Conservation (phyloP, 1,140 invertebrate species). For the Scaptomyza montana region DNA sequence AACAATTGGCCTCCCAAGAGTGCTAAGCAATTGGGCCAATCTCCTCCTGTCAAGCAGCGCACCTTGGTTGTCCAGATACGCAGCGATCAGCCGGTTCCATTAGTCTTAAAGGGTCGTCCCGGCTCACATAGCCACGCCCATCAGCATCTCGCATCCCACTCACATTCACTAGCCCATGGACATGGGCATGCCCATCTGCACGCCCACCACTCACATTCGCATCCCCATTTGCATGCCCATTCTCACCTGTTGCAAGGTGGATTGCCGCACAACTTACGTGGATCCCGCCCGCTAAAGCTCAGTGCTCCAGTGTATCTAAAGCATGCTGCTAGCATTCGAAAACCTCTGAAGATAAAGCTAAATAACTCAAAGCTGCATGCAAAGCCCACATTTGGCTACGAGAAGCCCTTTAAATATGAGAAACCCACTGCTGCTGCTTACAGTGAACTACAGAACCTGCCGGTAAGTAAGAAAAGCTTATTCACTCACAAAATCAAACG, state of each 20-base stretch:
- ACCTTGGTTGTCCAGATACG: slow-evolving; percentile 79
- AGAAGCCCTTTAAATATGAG: slow-evolving; percentile 79
- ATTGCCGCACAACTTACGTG: slow-evolving; percentile 50
- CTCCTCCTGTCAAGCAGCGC: slow-evolving; percentile 51
- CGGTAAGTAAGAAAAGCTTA: slow-evolving; percentile 57
- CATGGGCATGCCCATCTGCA: slow-evolving; percentile 14
- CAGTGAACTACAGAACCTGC: slow-evolving; percentile 68
- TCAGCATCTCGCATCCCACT: slow-evolving; percentile 33
- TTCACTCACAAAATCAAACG: too few species aligned
- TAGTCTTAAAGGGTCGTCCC: slow-evolving; percentile 72
- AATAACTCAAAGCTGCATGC: slow-evolving; percentile 63
- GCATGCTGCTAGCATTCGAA: slow-evolving; percentile 43
- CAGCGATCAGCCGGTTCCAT: slow-evolving; percentile 76
- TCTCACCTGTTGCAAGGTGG: slow-evolving; percentile 48
- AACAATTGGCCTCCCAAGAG: slow-evolving; percentile 63
- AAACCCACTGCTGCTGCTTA: slow-evolving; percentile 62
- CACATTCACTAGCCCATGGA: slow-evolving; percentile 2
- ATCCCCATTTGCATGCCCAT: slow-evolving; percentile 44
- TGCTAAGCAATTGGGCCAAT: slow-evolving; percentile 52
- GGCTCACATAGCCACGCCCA: slow-evolving; percentile 50
- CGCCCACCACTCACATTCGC: slow-evolving; percentile 38
- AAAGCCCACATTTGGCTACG: slow-evolving; percentile 72
- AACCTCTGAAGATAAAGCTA: slow-evolving; percentile 76
- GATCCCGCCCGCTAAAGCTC: slow-evolving; percentile 60
- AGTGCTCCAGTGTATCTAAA: slow-evolving; percentile 68